These are phyloP conservation scores for Brachionus asplanchnoidis DNA, from an alignment of 1,140 invertebrate species.

Conservation along the genomic window DNA sequence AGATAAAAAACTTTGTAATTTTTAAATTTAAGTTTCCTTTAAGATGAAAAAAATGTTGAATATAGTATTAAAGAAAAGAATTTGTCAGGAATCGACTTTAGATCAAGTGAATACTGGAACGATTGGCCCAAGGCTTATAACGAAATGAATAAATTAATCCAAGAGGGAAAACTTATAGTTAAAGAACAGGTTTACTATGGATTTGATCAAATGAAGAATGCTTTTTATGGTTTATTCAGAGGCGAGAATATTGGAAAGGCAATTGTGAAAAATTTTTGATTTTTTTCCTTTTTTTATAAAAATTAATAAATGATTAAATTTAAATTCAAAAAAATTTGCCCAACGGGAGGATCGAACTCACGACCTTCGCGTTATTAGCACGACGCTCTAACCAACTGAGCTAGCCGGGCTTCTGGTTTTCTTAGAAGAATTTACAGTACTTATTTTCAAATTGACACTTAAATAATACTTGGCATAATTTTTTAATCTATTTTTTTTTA, in stretches of 20 bases:
- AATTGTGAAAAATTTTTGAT: constrained; percentile 57
- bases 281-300: background rate
- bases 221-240: constrained; percentile 62
- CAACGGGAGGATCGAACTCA: constrained; percentile 34
- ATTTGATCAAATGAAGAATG: constrained; percentile 64
- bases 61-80: constrained; percentile 44
- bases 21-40: background rate
- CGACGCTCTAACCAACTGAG: constrained; percentile 35
- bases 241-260: constrained; percentile 65
- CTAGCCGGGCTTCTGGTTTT: background rate
- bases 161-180: constrained; percentile 61
- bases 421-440: background rate
- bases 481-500: no score
- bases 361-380: constrained; percentile 34
- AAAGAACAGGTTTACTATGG: constrained; percentile 63
- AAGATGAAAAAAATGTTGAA: background rate
- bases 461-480: no score
- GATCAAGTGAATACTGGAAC: constrained; percentile 44
- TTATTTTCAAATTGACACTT: no score
- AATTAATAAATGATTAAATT: background rate
- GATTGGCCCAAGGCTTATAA: constrained; percentile 60
- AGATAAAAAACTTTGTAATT: background rate
- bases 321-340: background rate
- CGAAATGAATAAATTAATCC: constrained; percentile 55
- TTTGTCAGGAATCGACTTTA: constrained; percentile 44